Evolutionary conservation across 2,888 invertebrate species (phyloP).

Genomic region (Aleiodes testaceus): DNA sequence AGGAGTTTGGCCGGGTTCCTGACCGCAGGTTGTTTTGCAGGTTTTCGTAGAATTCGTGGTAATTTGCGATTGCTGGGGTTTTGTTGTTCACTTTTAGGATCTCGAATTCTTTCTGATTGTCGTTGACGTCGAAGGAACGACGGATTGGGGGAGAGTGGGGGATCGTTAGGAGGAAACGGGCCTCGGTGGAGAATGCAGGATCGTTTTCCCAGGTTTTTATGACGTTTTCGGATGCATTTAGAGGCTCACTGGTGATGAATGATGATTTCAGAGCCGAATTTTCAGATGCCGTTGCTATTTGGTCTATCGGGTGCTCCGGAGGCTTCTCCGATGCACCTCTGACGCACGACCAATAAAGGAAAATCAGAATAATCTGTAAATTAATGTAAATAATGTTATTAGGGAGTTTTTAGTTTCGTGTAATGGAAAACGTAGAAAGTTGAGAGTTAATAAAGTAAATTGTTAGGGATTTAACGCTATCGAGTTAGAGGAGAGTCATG

Average conservation of each 20-base stretch:
- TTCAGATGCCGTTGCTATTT: constrained; percentile 64
- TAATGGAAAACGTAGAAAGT: background rate
- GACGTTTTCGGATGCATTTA: background rate
- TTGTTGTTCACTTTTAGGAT: constrained; percentile 66
- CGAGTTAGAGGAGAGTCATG: constrained; percentile 54
- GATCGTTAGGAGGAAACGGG: constrained; percentile 60
- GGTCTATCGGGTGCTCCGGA: constrained; percentile 58
- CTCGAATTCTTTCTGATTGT: constrained; percentile 64
- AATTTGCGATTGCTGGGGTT: constrained; percentile 67
- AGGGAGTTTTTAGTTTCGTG: constrained; percentile 4
- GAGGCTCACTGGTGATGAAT: constrained; percentile 18
- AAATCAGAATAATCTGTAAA: constrained; percentile 63
- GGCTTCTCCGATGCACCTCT: constrained; percentile 52
- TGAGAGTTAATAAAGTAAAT: constrained; percentile 10
- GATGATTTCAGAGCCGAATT: constrained; percentile 41
- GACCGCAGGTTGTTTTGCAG: constrained; percentile 47
- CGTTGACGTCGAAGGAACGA: constrained; percentile 61
- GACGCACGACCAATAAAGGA: constrained; percentile 62
- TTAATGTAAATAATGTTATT: constrained; percentile 15
- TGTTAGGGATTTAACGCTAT: background rate
- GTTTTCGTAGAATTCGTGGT: constrained; percentile 64
- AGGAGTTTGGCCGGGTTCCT: constrained; percentile 10
- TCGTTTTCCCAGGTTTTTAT: constrained; percentile 53
- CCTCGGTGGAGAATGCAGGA: constrained; percentile 60
- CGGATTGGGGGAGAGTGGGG: constrained; percentile 58